Base-by-base conservation (phyloP, 2,888 invertebrate species). In the Axea sp. region DNA sequence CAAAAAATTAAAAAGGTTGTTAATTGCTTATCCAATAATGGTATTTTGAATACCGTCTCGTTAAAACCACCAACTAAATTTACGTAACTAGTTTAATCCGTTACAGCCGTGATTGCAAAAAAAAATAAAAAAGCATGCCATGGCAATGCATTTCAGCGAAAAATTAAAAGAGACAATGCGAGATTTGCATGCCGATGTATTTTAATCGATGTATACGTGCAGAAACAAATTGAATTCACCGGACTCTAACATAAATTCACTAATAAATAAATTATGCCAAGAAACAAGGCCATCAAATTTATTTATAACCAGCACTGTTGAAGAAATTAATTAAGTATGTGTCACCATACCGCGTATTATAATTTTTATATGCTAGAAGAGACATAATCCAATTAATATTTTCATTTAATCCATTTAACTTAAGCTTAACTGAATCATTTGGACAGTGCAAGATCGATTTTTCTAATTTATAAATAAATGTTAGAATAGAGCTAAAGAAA, bases 321-420 rank as follows among this genome's bases (percentile, higher is more conserved):
- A 33, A 31, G 31, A 41, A 30, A 55, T 55, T 31, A 19, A 55
- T 55, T n/a, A n/a, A n/a, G n/a, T 41, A 39, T 28, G 53, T 28
- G 31, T 37, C 15, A 9, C 28, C 28, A 37, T 37, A 9, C n/a
- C 12, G 28, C 37, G 28, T 53, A 39, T 49, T 53, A 17, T 39
- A 39, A 53, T 17, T 39, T 28, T 37, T n/a, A 28, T 37, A 15
- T 33, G 14, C 5, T 26, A 8, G 6, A 51, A 39, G 11, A 53
- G 17, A 22, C 12, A 22, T 22, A 14, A 43, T 57, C 19, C 19
- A 24, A 5, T 15, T 3, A 12, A n/a, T n/a, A n/a, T n/a, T n/a
- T n/a, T n/a, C n/a, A n/a, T n/a, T n/a, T n/a, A n/a, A n/a, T n/a
- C n/a, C n/a, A n/a, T n/a, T n/a, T n/a, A n/a, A n/a, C n/a, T 49